Conservation (phyloP, 2,888 invertebrate species). For the Protodeltote pygarga region DNA sequence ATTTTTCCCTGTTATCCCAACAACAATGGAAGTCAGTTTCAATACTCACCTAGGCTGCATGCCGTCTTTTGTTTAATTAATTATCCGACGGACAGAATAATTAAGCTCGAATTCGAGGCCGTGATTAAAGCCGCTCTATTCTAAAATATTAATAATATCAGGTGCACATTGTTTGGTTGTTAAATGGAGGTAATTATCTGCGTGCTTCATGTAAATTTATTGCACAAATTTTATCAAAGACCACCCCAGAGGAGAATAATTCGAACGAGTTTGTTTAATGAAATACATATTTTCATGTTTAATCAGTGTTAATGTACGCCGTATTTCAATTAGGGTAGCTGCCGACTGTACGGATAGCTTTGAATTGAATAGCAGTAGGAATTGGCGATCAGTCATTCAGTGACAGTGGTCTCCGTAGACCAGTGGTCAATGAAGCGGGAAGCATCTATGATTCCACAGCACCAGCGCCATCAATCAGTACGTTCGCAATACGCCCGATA, state of each 20-base stretch:
- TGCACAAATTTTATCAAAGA: constrained; percentile 59
- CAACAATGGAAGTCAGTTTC: constrained; percentile 74
- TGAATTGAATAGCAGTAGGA: constrained; percentile 55
- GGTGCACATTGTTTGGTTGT: constrained; percentile 72
- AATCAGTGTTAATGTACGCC: constrained; percentile 36
- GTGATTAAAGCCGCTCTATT: constrained; percentile 70
- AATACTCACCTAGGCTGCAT: constrained; percentile 71
- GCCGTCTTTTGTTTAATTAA: constrained; percentile 81
- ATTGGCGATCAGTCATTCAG: constrained; percentile 70
- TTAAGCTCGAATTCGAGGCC: constrained; percentile 75
- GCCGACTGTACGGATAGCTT: constrained; percentile 47
- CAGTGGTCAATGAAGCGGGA: constrained; percentile 63
- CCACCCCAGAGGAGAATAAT: constrained; percentile 55
- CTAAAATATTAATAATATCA: constrained; percentile 73
- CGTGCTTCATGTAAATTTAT: constrained; percentile 63
- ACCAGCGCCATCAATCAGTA: constrained; percentile 80
- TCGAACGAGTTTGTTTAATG: constrained; percentile 56
- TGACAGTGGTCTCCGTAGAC: constrained; percentile 70
- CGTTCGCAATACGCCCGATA: constrained; percentile 76
- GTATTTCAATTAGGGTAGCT: constrained; percentile 52
- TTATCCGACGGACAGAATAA: constrained; percentile 80
- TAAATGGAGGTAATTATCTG: constrained; percentile 69
- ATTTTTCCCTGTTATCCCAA: constrained; percentile 80
- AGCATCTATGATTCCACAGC: constrained; percentile 66
- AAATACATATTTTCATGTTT: constrained; percentile 48